Evolutionary conservation across 2,888 invertebrate genomes (phyloP), one percentile per base, ranked within the genome.

Genomic region (Helicoverpa assulta): DNA sequence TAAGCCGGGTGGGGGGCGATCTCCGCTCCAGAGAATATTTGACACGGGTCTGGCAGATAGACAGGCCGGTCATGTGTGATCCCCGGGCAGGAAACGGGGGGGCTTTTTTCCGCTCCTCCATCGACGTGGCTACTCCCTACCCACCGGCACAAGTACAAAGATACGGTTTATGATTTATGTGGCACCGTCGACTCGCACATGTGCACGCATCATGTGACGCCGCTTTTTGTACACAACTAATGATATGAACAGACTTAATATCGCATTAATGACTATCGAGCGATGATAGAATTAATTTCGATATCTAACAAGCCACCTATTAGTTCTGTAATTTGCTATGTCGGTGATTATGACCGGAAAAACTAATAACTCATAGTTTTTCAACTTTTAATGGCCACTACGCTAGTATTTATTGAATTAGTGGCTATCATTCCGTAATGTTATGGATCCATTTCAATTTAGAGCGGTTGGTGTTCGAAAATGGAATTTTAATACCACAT

Each of bases 11-110:
- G 86, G 92, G 92, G 90, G 94, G 94, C 92, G 93, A 94, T 91
- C 94, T 94, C 93, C 95, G 95, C 95, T 95, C 93, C 94, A 95
- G 95, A 95, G 95, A 94, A 95, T 95, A 95, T 95, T 95, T 95
- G 95, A 95, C 95, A 95, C 94, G 95, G 95, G 95, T 95, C 95
- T 95, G 95, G 95, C 95, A 95, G 95, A 95, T 95, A 95, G 95
- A 95, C 95, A 95, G 94, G 91, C 94, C 95, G 95, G 95, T 95
- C 95, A 95, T 95, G 95, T 95, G 95, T 95, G 95, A 95, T 95
- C 94, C 94, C 93, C 92, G 90, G 91, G 89, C 94, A 94, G 95
- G 94, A 95, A 95, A 92, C 91, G 92, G 92, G 94, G 83, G 91
- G 91, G 90, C 89, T 95, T 95, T 95, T 95, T 95, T 94, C 94